Evolutionary conservation across 2,888 invertebrate genomes (phyloP), one percentile per base, ranked within the genome.

Genomic region (Pimpla rufipes): DNA sequence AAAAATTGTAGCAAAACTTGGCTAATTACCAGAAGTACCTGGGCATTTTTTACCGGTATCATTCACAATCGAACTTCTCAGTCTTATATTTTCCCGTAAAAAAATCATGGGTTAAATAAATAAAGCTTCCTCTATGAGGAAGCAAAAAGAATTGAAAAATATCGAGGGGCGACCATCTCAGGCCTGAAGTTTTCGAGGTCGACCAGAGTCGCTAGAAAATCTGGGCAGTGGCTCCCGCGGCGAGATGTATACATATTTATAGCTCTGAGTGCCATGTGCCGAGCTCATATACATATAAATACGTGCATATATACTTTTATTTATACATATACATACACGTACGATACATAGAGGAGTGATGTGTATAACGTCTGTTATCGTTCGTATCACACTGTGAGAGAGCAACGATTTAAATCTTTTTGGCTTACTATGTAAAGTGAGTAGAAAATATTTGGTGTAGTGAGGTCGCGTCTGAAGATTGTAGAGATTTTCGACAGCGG

Each of bases 211-310:
- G 50, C 55, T 10, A 62, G 40, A 37, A 35, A 47, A 59, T 55
- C 62, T 59, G 52, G 21, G 47, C 71, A 18, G 66, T 67, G 66
- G 37, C 47, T 71, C 47, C 55, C 7, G 64, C 64, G 37, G 11
- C 68, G 50, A n/a, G 23, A 18, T 73, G 45, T 29, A 75, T 52
- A 66, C 42, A 66, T 70, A 76, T 76, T 71, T 64, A 66, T 81
- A 71, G 47, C 55, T 70, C 52, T 45, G 76, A 29, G 29, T 76
- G 45, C 55, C 23, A 66, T 18, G 66, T 66, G 47, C 10, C 10
- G 21, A 64, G 45, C 16, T 50, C 68, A 68, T 47, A 67, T 76
- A 76, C 42, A 45, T 74, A 23, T 66, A 40, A 62, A 37, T 62
- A 62, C 37, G 18, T 37, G 11, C 8, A 62, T 37, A 62, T 37